Conservation (phyloP, 2,113 vertebrate genomes). For the Ageneiosus marmoratus region DNA sequence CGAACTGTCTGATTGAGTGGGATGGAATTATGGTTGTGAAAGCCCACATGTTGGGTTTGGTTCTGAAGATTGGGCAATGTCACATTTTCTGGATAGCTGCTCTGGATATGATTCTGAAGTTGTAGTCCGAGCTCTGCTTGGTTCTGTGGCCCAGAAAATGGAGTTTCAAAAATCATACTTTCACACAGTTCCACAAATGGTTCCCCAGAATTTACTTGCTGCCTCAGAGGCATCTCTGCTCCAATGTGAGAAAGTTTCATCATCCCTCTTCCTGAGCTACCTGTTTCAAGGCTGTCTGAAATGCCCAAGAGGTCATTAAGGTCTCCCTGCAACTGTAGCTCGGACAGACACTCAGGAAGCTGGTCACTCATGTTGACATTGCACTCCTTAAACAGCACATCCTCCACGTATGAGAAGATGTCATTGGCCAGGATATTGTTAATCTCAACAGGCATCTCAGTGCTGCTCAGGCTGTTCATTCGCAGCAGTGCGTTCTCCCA, state of each 20-base stretch:
- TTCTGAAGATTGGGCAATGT: slow-evolving; percentile 47
- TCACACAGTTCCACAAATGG: slow-evolving; percentile 30
- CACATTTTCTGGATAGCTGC: slow-evolving; percentile 28
- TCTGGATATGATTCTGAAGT: slow-evolving; percentile 37
- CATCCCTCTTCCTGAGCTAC: background rate
- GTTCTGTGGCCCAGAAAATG: slow-evolving; percentile 43
- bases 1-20: background rate
- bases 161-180: slow-evolving; percentile 46
- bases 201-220: slow-evolving; percentile 36
- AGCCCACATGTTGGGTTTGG: slow-evolving; percentile 31
- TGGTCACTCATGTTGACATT: slow-evolving; percentile 40
- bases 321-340: slow-evolving; percentile 45
- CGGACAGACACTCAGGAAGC: slow-evolving; percentile 42
- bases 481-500: slow-evolving; percentile 65
- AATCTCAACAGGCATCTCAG: slow-evolving; percentile 8
- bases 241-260: slow-evolving; percentile 58
- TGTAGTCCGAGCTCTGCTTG: slow-evolving; percentile 10
- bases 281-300: slow-evolving; percentile 9
- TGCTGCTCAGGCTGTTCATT: slow-evolving; percentile 37
- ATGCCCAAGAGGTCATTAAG: slow-evolving; percentile 27
- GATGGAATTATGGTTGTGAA: slow-evolving; percentile 43
- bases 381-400: slow-evolving; percentile 65
- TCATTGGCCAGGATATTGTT: slow-evolving; percentile 47
- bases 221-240: slow-evolving; percentile 35
- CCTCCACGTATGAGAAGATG: slow-evolving; percentile 66